These are phyloP conservation scores for Pipistrellus kuhlii DNA, from an alignment of 2,797 vertebrate species.

Conservation along the genomic window DNA sequence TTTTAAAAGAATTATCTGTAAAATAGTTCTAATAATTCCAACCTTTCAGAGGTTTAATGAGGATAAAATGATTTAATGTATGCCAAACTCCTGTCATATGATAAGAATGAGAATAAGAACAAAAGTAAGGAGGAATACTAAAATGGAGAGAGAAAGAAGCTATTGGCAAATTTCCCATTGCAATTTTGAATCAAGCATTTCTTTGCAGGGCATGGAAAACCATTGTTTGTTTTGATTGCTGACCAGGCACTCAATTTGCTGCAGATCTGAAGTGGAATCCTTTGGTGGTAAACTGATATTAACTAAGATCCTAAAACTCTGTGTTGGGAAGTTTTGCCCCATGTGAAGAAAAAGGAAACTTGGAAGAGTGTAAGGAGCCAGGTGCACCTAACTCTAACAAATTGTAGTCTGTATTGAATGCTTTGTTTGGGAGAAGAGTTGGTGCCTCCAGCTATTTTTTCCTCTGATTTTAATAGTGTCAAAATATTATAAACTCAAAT, in stretches of 20 bases:
- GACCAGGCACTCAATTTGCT: background rate
- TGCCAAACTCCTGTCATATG: background rate
- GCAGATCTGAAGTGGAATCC: background rate
- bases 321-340: background rate
- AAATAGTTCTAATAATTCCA: background rate
- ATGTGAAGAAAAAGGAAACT: background rate
- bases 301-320: background rate
- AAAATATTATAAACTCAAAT: conserved; percentile 19
- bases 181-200: background rate
- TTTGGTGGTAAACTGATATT: background rate
- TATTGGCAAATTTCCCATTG: background rate
- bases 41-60: background rate
- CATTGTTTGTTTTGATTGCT: background rate
- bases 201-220: background rate
- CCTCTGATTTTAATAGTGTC: background rate
- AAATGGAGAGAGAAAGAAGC: background rate
- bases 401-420: background rate
- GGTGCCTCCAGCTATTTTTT: background rate
- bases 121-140: background rate
- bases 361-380: background rate
- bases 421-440: background rate
- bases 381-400: background rate
- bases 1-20: background rate
- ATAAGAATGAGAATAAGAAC: background rate
- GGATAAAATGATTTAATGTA: background rate